Evolutionary conservation across 23 tunicate genomes (phyloP).

Genomic region (Aplidium turbinatum): DNA sequence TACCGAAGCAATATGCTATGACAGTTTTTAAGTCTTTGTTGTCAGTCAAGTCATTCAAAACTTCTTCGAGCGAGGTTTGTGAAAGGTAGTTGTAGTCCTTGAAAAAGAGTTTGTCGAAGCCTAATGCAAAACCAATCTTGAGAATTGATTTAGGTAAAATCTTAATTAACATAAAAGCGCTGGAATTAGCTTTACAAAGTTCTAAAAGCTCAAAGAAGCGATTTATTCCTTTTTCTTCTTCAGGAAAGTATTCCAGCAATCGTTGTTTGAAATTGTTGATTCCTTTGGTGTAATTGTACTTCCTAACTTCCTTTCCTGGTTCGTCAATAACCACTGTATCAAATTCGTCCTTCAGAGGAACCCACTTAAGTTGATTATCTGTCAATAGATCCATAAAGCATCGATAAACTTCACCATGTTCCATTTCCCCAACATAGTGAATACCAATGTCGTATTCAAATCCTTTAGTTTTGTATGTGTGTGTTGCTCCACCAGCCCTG

Average conservation of each 20-base stretch:
- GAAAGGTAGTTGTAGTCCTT: conserved; percentile 31
- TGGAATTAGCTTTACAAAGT: conserved; percentile 25
- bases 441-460: conserved; percentile 91
- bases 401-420: conserved; percentile 46
- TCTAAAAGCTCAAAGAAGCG: conserved; percentile 41
- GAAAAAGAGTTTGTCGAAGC: conserved; percentile 45
- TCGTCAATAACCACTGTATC: conserved; percentile 66
- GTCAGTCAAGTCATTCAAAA: conserved; percentile 55
- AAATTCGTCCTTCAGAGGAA: conserved; percentile 44
- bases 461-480: conserved; percentile 80
- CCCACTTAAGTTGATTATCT: conserved; percentile 74
- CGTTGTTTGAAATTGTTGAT: conserved; percentile 21
- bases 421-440: conserved; percentile 85
- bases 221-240: conserved; percentile 59
- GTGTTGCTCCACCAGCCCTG: conserved; percentile 87
- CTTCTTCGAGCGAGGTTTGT: conserved; percentile 25
- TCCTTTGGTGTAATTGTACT: conserved; percentile 20
- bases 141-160: conserved; percentile 42
- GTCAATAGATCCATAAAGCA: conserved; percentile 61
- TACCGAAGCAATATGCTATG: conserved; percentile 75
- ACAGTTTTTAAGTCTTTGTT: conserved; percentile 62
- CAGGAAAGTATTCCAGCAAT: conserved; percentile 59
- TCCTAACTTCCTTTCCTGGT: neutral
- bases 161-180: conserved; percentile 31
- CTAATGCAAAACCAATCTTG: conserved; percentile 19